phyloP scores from a whole-genome alignment of 2,888 invertebrate genomes.

The Allacma fusca region DNA sequence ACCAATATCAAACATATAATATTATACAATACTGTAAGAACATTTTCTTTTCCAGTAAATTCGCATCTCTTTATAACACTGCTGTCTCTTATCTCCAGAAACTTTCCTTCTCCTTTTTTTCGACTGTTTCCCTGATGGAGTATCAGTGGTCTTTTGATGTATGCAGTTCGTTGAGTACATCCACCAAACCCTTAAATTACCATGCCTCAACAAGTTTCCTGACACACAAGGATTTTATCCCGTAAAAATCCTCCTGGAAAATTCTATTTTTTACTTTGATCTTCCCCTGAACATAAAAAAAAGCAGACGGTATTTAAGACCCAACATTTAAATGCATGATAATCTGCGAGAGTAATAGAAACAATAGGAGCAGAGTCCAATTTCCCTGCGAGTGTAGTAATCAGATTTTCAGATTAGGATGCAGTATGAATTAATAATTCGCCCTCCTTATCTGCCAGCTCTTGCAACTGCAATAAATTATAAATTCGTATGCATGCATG shows the following conservation, averaged over 20 bases:
- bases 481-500: neutral
- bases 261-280: neutral
- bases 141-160: neutral
- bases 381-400: neutral
- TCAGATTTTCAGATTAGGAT: neutral
- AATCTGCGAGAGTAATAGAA: neutral
- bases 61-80: slow-evolving; percentile 26
- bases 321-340: no score
- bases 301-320: no score
- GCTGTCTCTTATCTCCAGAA: no score
- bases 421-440: neutral
- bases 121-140: no score
- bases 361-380: neutral
- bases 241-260: neutral
- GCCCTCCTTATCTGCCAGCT: neutral
- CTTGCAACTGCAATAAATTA: slow-evolving; percentile 1
- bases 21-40: neutral
- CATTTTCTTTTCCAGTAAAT: slow-evolving; percentile 33
- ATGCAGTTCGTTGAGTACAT: no score
- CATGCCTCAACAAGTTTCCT: slow-evolving; percentile 31
- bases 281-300: neutral
- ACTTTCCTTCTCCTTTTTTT: neutral
- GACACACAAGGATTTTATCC: neutral
- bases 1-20: no score
- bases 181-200: slow-evolving; percentile 19